Evolutionary conservation across 1,140 invertebrate species (phyloP).

Genomic region (Pseudomyrmex pallidus): DNA sequence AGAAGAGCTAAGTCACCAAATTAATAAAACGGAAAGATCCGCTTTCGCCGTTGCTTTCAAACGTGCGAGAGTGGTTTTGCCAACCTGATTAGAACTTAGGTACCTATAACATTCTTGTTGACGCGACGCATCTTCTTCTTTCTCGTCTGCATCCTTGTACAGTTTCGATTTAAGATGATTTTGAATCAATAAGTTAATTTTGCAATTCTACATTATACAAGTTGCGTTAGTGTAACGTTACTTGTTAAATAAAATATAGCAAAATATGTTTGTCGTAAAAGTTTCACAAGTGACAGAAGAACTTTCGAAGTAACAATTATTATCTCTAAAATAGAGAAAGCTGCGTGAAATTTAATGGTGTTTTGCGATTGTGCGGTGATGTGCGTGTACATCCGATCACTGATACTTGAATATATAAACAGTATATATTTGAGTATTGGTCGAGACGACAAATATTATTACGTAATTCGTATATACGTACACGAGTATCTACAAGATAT

Average conservation of each 20-base stretch:
- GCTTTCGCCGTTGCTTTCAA: conserved; percentile 68
- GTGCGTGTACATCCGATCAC: neutral
- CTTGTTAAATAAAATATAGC: neutral
- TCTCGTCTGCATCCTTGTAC: too few relatives aligned
- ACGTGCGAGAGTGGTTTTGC: conserved; percentile 45
- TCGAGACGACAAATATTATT: conserved; percentile 24
- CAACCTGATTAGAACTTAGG: conserved; percentile 65
- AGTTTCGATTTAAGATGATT: neutral
- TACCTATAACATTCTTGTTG: conserved; percentile 46
- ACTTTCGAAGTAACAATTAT: conserved; percentile 18
- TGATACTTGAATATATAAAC: neutral
- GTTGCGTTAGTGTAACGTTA: conserved; percentile 1
- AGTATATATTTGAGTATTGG: neutral
- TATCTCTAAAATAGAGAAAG: conserved; percentile 62
- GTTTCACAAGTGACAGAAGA: neutral
- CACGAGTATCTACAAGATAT: neutral
- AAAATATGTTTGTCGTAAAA: neutral
- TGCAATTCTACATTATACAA: neutral
- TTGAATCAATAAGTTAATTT: neutral
- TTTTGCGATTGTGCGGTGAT: conserved; percentile 26
- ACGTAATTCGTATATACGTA: conserved; percentile 19
- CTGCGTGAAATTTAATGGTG: conserved; percentile 47
- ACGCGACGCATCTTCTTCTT: neutral
- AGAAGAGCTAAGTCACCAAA: conserved; percentile 57
- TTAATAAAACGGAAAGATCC: conserved; percentile 68